These are phyloP conservation scores for Tanypteryx hageni DNA, from an alignment of 2,888 invertebrate species.

Conservation along the genomic window DNA sequence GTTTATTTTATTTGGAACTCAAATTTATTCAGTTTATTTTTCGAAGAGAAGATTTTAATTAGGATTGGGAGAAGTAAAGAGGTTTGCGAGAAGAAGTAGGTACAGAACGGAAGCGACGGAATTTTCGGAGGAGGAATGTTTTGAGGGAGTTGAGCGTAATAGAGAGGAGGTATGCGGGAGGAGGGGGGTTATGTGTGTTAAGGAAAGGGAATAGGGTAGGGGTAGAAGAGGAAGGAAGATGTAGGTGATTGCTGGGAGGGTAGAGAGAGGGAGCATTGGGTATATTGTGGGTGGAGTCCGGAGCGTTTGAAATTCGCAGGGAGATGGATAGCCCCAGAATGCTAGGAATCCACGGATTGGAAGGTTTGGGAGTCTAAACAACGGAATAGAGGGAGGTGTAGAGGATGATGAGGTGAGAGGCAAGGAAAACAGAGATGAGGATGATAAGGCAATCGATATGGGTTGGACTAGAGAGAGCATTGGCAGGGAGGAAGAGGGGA, in stretches of 20 bases:
- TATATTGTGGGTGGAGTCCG: background rate
- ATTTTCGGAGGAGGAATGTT: no score
- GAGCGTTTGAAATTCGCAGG: background rate
- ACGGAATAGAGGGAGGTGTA: background rate
- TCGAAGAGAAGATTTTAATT: no score
- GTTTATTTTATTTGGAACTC: no score
- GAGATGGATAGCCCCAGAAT: background rate
- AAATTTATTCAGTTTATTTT: no score
- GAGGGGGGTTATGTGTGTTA: background rate
- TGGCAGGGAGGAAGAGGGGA: background rate
- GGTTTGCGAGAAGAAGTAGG: no score
- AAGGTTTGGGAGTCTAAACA: background rate
- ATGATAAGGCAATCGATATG: background rate
- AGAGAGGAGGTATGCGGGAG: background rate
- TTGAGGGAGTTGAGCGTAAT: no score
- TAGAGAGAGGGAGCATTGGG: background rate
- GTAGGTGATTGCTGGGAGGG: background rate
- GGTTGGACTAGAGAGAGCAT: background rate
- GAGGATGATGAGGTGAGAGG: background rate
- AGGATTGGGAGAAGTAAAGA: no score
- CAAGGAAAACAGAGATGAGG: background rate
- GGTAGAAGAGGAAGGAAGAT: no score
- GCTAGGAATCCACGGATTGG: background rate
- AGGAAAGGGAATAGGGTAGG: background rate
- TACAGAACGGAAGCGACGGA: no score